Percentiles rank a stretch among this genome's conserved stretches.
Conservation (phyloP, 1,140 invertebrate species). For the Drosophila watanabei region DNA sequence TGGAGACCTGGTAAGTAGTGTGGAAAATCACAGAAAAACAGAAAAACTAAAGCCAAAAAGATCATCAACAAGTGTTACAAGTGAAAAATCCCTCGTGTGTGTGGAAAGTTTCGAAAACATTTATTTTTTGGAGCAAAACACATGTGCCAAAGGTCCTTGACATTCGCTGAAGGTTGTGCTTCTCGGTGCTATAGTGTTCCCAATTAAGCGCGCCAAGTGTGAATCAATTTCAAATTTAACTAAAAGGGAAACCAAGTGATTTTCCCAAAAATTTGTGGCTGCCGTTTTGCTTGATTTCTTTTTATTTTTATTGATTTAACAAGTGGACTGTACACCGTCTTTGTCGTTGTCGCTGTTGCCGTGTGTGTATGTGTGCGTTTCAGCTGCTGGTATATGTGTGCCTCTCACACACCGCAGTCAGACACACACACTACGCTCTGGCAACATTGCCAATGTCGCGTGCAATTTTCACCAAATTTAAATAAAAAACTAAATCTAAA, state of each 20-base stretch:
- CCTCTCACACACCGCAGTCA: slow-evolving; percentile 14
- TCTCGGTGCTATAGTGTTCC: slow-evolving; percentile 5
- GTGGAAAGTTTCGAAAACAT: slow-evolving; percentile 15
- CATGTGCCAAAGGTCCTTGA: slow-evolving; percentile 66
- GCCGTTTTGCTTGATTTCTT: slow-evolving; percentile 47
- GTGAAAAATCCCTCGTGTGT: slow-evolving; percentile 3
- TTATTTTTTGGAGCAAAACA: slow-evolving; percentile 12
- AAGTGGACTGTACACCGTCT: slow-evolving; percentile 83
- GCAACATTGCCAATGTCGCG: slow-evolving; percentile 72
- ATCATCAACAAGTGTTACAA: slow-evolving; percentile 18
- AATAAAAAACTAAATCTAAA: slow-evolving; percentile 40
- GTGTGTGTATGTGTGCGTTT: slow-evolving; percentile 44
- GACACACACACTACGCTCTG: slow-evolving; percentile 48
- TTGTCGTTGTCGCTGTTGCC: slow-evolving; percentile 60
- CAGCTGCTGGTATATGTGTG: slow-evolving; percentile 40
- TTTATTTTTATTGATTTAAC: slow-evolving; percentile 84
- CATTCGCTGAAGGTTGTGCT: slow-evolving; percentile 72
- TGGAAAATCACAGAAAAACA: slow-evolving; percentile 2
- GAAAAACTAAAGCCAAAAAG: not conserved
- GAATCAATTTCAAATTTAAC: slow-evolving; percentile 15
- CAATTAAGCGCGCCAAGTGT: slow-evolving; percentile 16
- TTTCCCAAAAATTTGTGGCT: slow-evolving; percentile 44
- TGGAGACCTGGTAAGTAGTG: slow-evolving; percentile 96
- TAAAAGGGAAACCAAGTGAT: slow-evolving; percentile 17
- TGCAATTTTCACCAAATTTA: slow-evolving; percentile 60